phyloP scores from a whole-genome alignment of 2,113 vertebrate genomes.

The Corythornis cristatus region DNA sequence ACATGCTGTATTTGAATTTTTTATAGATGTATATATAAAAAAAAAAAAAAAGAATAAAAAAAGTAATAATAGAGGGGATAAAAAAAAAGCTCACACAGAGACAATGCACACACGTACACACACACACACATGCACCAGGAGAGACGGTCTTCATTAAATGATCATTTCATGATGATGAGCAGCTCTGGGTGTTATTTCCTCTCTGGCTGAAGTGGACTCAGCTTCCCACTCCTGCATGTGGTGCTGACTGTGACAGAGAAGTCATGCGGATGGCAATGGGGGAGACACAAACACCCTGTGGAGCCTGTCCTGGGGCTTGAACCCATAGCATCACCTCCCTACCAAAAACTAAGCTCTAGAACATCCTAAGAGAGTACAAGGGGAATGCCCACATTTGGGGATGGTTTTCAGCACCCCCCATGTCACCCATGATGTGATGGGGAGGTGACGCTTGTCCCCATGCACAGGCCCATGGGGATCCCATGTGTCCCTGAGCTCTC shows the following conservation, averaged over 20 bases:
- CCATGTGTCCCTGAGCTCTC: accelerated
- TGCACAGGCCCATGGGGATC: accelerated
- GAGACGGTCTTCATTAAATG: constrained; percentile 75
- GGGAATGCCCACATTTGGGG: too few relatives aligned
- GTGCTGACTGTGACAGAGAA: not conserved
- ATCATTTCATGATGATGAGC: constrained; percentile 71
- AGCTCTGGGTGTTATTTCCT: constrained; percentile 1
- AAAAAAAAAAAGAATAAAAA: constrained; percentile 17
- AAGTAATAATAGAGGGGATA: constrained; percentile 30
- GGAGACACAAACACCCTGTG: too few relatives aligned
- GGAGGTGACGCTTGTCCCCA: accelerated
- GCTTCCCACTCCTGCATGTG: accelerated
- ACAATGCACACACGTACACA: not conserved
- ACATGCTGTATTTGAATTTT: constrained; percentile 76
- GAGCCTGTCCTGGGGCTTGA: not conserved
- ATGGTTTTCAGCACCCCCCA: accelerated
- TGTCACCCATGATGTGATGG: accelerated
- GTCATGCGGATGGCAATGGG: accelerated
- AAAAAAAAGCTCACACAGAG: constrained; percentile 38
- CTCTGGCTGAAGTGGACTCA: not conserved
- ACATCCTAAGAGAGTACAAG: not conserved
- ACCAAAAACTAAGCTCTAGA: not conserved
- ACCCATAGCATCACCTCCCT: not conserved
- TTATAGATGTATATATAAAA: constrained; percentile 78
- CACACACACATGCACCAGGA: not conserved